Evolutionary conservation across 2,113 vertebrate genomes (phyloP).

Genomic region (Mirza zaza): DNA sequence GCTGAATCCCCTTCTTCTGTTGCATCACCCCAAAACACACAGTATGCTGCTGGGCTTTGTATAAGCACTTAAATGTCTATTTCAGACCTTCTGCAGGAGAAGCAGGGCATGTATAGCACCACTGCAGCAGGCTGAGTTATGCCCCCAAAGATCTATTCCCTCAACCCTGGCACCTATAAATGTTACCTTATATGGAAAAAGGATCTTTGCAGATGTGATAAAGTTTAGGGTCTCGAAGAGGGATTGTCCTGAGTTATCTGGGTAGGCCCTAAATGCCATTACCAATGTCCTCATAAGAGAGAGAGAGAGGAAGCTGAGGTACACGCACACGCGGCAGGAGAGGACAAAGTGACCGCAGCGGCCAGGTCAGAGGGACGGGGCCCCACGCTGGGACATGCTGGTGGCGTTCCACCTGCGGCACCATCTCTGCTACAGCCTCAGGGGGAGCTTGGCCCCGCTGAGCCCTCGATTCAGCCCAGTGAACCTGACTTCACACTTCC

Average conservation of each 20-base stretch:
- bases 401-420: neutral
- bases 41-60: neutral
- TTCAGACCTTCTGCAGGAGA: neutral
- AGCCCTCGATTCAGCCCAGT: neutral
- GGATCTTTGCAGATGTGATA: neutral
- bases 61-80: neutral
- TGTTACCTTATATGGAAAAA: neutral
- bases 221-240: neutral
- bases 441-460: too few species aligned
- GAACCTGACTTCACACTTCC: neutral
- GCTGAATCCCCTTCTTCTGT: neutral
- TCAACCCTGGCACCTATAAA: neutral
- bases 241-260: neutral
- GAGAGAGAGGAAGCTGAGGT: neutral
- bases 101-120: neutral
- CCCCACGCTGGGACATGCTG: neutral
- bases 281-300: neutral
- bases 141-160: neutral
- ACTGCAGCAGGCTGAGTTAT: neutral
- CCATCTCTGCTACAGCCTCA: too few species aligned
- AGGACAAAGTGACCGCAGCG: neutral
- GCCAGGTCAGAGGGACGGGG: neutral
- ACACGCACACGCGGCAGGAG: neutral
- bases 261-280: neutral
- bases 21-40: neutral